Base-by-base conservation (phyloP, 2,888 invertebrate species). In the Andrena trimmerana region DNA sequence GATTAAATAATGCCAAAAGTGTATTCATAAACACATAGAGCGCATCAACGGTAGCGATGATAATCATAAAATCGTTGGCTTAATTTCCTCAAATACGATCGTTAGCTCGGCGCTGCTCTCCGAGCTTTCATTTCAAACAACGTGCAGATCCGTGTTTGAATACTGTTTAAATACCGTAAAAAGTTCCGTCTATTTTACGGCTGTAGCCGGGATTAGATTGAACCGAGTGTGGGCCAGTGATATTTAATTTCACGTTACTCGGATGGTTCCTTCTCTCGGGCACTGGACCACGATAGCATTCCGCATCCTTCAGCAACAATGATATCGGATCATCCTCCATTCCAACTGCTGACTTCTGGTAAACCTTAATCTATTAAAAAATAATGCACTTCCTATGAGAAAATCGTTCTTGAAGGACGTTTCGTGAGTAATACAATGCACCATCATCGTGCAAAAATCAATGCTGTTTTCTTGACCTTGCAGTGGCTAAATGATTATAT, bases 151-250 rank as follows among this genome's bases (percentile, higher is more conserved):
- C 83, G 69, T 79, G 83, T 78, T 93, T 74, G 70, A 79, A 92
- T 90, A 86, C 90, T 79, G 83, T 78, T 93, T 74, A 74, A 79
- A 93, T 90, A 86, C 90, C 88, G 87, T 92, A 94, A 87, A 91
- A 93, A 74, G 93, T 92, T 85, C 94, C 97, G 60, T 96, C 96
- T 7, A 96, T 96, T 94, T 97, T 97, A 88, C 97, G 95, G 78
- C 97, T 97, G 94, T 96, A 97, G 2, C 97, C 97, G 81, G 97
- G 97, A 93, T 97, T 97, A 31, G 97, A 97, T 93, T 97, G 96
- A 86, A 97, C 97, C 16, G 96, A 96, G 93, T 97, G 97, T 52
- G 97, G 97, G 4, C 97, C 97, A n/a, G 97, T 97, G 92, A 97
- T 97, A 94, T 97, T 97, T 73, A 97, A 94, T 94, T 97, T 97